phyloP scores from a whole-genome alignment of 1,140 invertebrate genomes.

The Galleria mellonella region DNA sequence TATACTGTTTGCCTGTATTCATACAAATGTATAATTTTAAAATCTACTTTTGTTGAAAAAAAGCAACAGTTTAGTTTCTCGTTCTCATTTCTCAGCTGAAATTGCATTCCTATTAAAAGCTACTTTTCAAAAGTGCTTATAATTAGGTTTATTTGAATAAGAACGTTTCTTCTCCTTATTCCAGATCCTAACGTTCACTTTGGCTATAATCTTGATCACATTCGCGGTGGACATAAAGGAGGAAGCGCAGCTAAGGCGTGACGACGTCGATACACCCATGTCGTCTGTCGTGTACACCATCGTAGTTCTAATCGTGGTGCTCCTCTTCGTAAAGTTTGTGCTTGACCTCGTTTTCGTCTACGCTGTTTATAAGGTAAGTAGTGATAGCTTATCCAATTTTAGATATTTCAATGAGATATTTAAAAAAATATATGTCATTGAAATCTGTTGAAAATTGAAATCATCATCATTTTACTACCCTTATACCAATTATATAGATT shows the following conservation, averaged over 20 bases:
- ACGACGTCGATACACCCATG: slow-evolving; percentile 36
- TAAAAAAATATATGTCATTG: too few species aligned
- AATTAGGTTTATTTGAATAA: background rate
- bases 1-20: too few species aligned
- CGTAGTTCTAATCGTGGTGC: slow-evolving; percentile 40
- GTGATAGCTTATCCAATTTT: too few species aligned
- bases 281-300: slow-evolving; percentile 57
- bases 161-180: background rate
- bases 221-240: slow-evolving; percentile 52
- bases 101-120: too few species aligned
- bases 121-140: background rate
- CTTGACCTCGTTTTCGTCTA: slow-evolving; percentile 52
- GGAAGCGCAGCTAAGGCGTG: slow-evolving; percentile 26
- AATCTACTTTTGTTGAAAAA: too few species aligned
- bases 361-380: slow-evolving; percentile 51
- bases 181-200: slow-evolving; percentile 52
- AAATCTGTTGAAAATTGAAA: too few species aligned
- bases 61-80: too few species aligned
- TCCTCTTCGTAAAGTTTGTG: slow-evolving; percentile 53
- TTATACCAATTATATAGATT: too few species aligned
- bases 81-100: too few species aligned
- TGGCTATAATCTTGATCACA: slow-evolving; percentile 50
- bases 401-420: too few species aligned
- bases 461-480: too few species aligned
- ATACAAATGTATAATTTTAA: too few species aligned